Conservation (phyloP, 2,888 invertebrate genomes). For the Neoaliturus tenellus region DNA sequence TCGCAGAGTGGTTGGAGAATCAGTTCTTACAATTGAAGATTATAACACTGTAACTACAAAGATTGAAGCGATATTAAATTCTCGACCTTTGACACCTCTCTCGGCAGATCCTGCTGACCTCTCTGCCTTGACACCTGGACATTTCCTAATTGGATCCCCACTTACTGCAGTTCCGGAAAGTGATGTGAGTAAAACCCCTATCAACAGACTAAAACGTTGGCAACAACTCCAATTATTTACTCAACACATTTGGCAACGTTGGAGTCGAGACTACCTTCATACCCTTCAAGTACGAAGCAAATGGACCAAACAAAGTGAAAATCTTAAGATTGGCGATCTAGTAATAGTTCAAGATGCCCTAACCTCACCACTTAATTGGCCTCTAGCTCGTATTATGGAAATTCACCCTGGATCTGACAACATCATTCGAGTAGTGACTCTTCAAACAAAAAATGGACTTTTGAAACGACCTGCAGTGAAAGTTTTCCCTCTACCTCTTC, state of each 20-base stretch:
- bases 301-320: constrained; percentile 43
- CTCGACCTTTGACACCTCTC: background rate
- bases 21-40: constrained; percentile 66
- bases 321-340: constrained; percentile 56
- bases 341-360: constrained; percentile 50
- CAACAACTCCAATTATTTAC: constrained; percentile 58
- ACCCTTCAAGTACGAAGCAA: constrained; percentile 57
- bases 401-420: constrained; percentile 53
- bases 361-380: constrained; percentile 52
- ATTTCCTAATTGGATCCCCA: constrained; percentile 64
- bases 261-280: constrained; percentile 59
- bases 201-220: constrained; percentile 63
- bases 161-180: constrained; percentile 62
- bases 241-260: constrained; percentile 65
- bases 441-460: background rate
- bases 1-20: constrained; percentile 62
- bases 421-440: constrained; percentile 32
- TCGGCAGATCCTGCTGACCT: constrained; percentile 61
- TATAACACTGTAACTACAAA: constrained; percentile 60
- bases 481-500: background rate
- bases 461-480: background rate
- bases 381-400: constrained; percentile 30
- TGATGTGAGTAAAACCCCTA: constrained; percentile 58
- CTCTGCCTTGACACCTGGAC: constrained; percentile 64
- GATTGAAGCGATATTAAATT: background rate